Percentiles rank a stretch among this genome's conserved stretches.
phyloP scores from a whole-genome alignment of 2,113 vertebrate species.

The Erythrocebus patas region DNA sequence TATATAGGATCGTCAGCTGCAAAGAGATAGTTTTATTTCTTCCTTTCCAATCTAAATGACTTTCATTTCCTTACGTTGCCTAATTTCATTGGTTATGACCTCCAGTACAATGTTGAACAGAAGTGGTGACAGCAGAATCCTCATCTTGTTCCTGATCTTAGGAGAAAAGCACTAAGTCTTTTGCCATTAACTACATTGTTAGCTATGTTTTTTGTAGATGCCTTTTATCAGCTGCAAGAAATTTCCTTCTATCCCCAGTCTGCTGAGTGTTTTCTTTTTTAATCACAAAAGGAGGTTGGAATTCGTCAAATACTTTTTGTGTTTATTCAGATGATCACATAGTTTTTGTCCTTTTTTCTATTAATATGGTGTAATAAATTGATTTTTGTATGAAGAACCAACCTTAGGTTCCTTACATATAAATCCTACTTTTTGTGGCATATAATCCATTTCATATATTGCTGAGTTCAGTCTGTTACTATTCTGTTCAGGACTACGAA shows the following conservation, averaged over 20 bases:
- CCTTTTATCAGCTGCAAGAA: neutral
- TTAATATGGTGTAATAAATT: neutral
- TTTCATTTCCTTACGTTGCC: neutral
- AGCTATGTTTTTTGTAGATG: neutral
- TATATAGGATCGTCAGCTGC: neutral
- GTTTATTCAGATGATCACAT: neutral
- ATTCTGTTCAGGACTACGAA: neutral
- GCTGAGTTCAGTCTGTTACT: neutral
- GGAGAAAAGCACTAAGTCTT: neutral
- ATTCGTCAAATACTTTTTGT: neutral
- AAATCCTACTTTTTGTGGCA: neutral
- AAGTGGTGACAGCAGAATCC: neutral
- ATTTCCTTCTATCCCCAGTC: neutral
- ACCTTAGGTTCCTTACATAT: neutral
- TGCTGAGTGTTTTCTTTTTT: neutral
- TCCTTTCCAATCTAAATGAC: neutral
- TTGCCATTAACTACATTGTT: neutral
- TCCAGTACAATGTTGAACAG: neutral
- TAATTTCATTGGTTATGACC: neutral
- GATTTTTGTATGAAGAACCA: neutral
- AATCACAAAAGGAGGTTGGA: neutral
- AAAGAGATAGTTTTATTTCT: neutral
- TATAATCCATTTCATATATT: neutral
- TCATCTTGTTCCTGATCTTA: neutral
- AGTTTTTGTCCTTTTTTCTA: neutral